Evolutionary conservation across 2,888 invertebrate species (phyloP).

Genomic region (Catocala fraxini): DNA sequence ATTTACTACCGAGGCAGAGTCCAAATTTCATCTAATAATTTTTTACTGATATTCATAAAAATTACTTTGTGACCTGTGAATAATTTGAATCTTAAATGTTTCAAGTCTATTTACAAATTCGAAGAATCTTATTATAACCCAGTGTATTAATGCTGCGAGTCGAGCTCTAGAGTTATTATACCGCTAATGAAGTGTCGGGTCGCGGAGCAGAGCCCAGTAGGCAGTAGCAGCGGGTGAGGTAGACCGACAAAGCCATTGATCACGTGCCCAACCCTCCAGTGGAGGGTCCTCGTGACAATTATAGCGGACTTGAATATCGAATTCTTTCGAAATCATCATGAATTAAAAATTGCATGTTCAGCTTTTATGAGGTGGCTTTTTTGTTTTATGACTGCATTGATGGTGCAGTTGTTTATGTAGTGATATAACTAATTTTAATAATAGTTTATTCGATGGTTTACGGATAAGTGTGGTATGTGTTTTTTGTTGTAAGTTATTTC

Average conservation of each 20-base stretch:
- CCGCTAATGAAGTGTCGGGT: slow-evolving; percentile 40
- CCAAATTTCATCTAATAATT: no score
- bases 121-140: background rate
- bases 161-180: slow-evolving; percentile 26
- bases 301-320: slow-evolving; percentile 29
- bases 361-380: slow-evolving; percentile 9
- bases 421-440: no score
- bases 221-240: slow-evolving; percentile 34
- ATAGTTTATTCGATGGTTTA: no score
- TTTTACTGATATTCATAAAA: no score
- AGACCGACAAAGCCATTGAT: slow-evolving; percentile 68
- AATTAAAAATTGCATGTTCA: slow-evolving; percentile 31
- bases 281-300: slow-evolving; percentile 47
- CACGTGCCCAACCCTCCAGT: slow-evolving; percentile 51
- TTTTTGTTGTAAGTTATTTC: no score
- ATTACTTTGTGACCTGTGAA: no score
- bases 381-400: background rate
- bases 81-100: no score
- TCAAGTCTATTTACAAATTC: background rate
- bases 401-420: background rate
- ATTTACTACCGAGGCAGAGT: no score
- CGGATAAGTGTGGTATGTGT: no score
- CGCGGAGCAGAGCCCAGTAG: slow-evolving; percentile 32
- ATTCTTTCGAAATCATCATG: slow-evolving; percentile 43
- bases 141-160: slow-evolving; percentile 8